phyloP scores from a whole-genome alignment of 2,797 vertebrate genomes.

The Babyrousa celebensis region DNA sequence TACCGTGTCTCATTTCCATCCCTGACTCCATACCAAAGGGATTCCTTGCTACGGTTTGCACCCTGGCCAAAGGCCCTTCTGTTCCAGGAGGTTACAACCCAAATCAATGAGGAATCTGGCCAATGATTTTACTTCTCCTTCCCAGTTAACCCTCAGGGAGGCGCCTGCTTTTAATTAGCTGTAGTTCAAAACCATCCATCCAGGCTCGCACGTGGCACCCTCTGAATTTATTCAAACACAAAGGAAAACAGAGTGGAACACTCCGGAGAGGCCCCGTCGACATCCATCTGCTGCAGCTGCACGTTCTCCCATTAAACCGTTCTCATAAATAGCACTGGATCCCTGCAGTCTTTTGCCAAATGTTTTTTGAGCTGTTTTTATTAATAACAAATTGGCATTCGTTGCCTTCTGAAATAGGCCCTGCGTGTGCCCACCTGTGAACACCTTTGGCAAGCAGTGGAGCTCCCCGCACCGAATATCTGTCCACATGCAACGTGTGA shows the following conservation, averaged over 20 bases:
- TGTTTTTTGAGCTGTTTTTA: slow-evolving; percentile 73
- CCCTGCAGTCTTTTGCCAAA: slow-evolving; percentile 61
- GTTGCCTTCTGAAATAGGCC: slow-evolving; percentile 21
- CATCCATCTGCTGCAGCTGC: slow-evolving; percentile 80
- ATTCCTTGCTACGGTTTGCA: neutral
- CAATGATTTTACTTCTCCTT: neutral
- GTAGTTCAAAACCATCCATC: slow-evolving; percentile 76
- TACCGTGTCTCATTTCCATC: neutral
- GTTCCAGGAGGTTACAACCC: neutral
- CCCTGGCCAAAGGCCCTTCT: neutral
- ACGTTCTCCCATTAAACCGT: slow-evolving; percentile 41
- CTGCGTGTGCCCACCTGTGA: slow-evolving; percentile 22
- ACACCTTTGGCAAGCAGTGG: neutral
- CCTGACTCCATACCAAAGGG: neutral
- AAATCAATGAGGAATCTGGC: neutral
- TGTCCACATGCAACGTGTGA: fast-evolving
- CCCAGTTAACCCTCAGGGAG: slow-evolving; percentile 6
- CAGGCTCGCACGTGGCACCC: slow-evolving; percentile 43
- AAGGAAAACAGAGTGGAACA: slow-evolving; percentile 73
- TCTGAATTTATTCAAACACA: slow-evolving; percentile 77
- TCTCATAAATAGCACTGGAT: slow-evolving; percentile 13
- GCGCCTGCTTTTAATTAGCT: slow-evolving; percentile 58
- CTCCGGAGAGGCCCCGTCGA: slow-evolving; percentile 52
- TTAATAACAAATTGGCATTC: slow-evolving; percentile 76
- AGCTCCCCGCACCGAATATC: neutral